Evolutionary conservation across 2,113 vertebrate species (phyloP).

Genomic region (Tetraodon nigroviridis): DNA sequence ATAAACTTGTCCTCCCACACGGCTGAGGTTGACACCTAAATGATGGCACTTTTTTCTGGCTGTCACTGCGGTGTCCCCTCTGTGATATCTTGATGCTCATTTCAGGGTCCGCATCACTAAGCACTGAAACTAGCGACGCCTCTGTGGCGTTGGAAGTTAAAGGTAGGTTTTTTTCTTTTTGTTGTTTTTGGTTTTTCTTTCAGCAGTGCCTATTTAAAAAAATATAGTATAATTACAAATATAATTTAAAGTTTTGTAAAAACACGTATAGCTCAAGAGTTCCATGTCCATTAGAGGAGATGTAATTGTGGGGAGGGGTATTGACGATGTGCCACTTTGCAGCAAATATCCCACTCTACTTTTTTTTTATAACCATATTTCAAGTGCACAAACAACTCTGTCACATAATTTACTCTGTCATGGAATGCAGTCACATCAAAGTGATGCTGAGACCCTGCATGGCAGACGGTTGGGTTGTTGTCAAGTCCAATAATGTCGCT

Average conservation of each 20-base stretch:
- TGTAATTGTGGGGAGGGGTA: no score
- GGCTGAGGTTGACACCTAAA: constrained; percentile 70
- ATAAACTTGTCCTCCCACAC: constrained; percentile 74
- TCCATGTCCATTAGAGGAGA: no score
- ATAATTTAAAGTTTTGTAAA: no score
- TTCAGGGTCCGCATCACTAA: constrained; percentile 44
- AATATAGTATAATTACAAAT: neutral
- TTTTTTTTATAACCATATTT: constrained; percentile 8
- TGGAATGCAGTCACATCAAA: constrained; percentile 36
- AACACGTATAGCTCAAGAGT: no score
- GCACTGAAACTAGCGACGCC: constrained; percentile 36
- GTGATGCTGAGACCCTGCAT: constrained; percentile 26
- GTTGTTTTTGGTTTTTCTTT: neutral
- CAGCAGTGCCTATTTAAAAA: neutral
- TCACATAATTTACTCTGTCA: constrained; percentile 28
- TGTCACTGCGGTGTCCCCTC: constrained; percentile 58
- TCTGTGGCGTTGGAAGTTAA: constrained; percentile 40
- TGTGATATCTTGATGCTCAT: constrained; percentile 55
- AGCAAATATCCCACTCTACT: neutral
- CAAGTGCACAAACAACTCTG: constrained; percentile 26
- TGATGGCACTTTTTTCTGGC: constrained; percentile 67
- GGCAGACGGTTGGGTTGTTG: constrained; percentile 56
- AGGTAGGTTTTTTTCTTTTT: constrained; percentile 12
- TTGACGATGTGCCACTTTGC: constrained; percentile 1
- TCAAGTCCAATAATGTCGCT: constrained; percentile 55